Conservation (phyloP, 2,113 vertebrate genomes). For the Crotalus horridus region DNA sequence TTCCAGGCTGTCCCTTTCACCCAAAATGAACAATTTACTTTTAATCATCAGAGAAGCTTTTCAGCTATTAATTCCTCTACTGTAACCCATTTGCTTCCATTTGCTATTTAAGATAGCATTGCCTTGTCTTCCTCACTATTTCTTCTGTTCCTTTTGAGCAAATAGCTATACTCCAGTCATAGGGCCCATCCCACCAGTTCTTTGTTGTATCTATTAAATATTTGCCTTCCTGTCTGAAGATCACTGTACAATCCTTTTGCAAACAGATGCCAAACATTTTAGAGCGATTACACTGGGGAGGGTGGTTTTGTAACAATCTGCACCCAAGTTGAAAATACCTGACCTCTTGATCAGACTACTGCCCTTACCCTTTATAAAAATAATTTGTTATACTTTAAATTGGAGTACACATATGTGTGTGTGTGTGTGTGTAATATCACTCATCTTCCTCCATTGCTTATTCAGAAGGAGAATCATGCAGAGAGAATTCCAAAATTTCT, state of each 20-base stretch:
- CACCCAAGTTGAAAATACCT: not conserved
- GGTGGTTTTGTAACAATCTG: not conserved
- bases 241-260: not conserved
- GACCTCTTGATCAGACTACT: not conserved
- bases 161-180: not conserved
- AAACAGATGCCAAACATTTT: not conserved
- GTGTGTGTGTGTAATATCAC: not conserved
- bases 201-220: not conserved
- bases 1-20: not conserved
- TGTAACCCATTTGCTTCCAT: not conserved
- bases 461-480: not conserved
- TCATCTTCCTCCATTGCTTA: not conserved
- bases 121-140: not conserved
- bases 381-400: not conserved
- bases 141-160: not conserved
- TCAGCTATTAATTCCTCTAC: not conserved
- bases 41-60: not conserved
- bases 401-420: too few relatives aligned
- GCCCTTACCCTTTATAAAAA: not conserved
- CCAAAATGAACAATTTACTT: not conserved
- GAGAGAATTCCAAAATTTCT: not conserved
- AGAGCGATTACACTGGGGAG: not conserved
- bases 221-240: not conserved
- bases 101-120: not conserved
- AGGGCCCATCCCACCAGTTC: not conserved